phyloP scores from a whole-genome alignment of 2,888 invertebrate genomes.

The Ceriagrion tenellum region DNA sequence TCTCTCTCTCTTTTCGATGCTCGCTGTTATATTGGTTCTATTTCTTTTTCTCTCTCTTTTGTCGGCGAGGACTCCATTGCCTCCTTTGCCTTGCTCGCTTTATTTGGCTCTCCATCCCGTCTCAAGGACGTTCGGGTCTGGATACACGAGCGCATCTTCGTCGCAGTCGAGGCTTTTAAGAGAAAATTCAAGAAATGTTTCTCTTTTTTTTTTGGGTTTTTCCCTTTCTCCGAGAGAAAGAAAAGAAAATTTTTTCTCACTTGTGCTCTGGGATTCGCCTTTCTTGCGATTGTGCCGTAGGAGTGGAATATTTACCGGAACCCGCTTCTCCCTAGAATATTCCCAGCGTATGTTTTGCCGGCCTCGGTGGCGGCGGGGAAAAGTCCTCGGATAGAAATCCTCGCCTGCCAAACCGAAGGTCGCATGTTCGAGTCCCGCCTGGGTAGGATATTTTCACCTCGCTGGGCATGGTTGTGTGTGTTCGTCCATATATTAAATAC shows the following conservation, averaged over 20 bases:
- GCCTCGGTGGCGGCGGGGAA: too few species aligned
- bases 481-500: too few species aligned
- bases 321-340: too few species aligned
- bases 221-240: background rate
- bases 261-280: background rate
- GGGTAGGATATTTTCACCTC: too few species aligned
- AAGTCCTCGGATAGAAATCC: too few species aligned
- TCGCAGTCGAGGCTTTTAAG: background rate
- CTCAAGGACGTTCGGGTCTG: background rate
- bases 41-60: background rate
- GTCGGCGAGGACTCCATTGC: constrained; percentile 8
- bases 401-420: too few species aligned
- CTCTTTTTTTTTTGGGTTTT: background rate
- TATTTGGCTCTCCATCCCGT: background rate
- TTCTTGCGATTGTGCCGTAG: background rate
- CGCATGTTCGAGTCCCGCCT: too few species aligned
- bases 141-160: background rate
- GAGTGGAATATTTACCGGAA: too few species aligned
- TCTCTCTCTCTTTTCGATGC: background rate
- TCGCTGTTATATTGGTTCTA: background rate
- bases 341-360: too few species aligned
- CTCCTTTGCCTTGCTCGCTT: background rate
- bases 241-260: background rate
- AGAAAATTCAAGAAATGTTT: background rate
- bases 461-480: too few species aligned